Evolutionary conservation across 2,797 vertebrate genomes (phyloP).

Genomic region (Cheirogaleus major): DNA sequence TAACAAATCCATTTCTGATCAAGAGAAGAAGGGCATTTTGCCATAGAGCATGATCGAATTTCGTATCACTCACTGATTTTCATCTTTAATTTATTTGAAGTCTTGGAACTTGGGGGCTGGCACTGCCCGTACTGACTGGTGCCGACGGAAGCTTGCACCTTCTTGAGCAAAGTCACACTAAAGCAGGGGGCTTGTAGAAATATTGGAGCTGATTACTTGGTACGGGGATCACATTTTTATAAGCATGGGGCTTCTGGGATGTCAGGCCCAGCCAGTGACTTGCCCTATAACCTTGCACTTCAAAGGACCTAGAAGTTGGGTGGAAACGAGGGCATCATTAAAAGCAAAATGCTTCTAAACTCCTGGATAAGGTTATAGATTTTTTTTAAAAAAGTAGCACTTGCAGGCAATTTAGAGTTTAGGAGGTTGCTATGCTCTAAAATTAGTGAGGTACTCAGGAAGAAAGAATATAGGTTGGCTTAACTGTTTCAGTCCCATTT

Average conservation of each 20-base stretch:
- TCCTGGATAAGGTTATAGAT: constrained; percentile 35
- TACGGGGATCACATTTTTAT: not conserved
- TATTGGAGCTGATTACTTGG: not conserved
- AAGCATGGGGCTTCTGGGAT: not conserved
- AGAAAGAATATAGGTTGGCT: constrained; percentile 65
- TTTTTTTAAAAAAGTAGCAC: not conserved
- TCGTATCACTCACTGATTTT: not conserved
- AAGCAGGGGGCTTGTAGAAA: not conserved
- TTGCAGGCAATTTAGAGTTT: constrained; percentile 54
- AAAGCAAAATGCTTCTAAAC: constrained; percentile 42
- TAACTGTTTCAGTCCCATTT: constrained; percentile 58
- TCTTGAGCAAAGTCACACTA: not conserved
- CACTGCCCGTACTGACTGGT: not conserved
- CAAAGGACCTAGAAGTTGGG: not conserved
- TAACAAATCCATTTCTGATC: not conserved
- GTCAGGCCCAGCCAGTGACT: not conserved
- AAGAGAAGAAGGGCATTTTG: not conserved
- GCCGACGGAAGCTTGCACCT: not conserved
- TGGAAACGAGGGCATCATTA: constrained; percentile 55
- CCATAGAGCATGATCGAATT: not conserved
- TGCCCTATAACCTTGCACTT: not conserved
- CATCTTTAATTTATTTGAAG: not conserved
- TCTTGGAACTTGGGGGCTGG: not conserved
- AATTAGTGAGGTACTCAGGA: constrained; percentile 63
- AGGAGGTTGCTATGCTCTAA: constrained; percentile 44